Evolutionary conservation across 2,113 vertebrate genomes (phyloP).

Genomic region (Indicator maculatus): DNA sequence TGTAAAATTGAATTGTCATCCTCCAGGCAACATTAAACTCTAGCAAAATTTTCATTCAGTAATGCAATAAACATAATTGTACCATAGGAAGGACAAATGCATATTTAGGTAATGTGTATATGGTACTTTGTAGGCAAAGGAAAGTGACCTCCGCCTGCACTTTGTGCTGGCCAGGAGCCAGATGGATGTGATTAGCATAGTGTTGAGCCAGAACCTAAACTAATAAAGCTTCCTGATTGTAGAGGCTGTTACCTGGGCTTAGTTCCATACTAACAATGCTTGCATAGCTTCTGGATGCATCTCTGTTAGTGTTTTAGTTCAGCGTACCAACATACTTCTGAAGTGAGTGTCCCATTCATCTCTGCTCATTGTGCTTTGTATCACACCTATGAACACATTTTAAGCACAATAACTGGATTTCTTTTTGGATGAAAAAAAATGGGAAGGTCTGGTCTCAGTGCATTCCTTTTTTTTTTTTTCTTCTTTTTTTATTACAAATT

Average conservation of each 20-base stretch:
- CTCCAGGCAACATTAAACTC: slow-evolving; percentile 10
- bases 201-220: slow-evolving; percentile 15
- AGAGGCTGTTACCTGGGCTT: slow-evolving; percentile 38
- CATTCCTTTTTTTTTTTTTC: neutral
- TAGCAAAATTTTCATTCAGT: slow-evolving; percentile 21
- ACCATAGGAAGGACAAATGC: slow-evolving; percentile 26
- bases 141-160: slow-evolving; percentile 45
- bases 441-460: neutral
- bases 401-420: neutral
- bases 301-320: neutral
- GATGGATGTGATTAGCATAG: slow-evolving; percentile 28
- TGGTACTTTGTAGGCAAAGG: neutral
- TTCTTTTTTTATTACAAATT: neutral
- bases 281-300: neutral
- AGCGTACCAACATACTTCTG: neutral
- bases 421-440: neutral
- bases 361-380: neutral
- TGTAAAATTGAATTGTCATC: neutral
- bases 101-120: neutral
- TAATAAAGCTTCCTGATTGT: slow-evolving; percentile 48
- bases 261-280: slow-evolving; percentile 8
- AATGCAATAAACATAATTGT: slow-evolving; percentile 38
- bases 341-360: neutral
- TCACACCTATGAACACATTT: neutral
- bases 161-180: slow-evolving; percentile 40